Evolutionary conservation across 2,888 invertebrate genomes (phyloP), one percentile per base, ranked within the genome.

Genomic region (Tupiocoris notatus): DNA sequence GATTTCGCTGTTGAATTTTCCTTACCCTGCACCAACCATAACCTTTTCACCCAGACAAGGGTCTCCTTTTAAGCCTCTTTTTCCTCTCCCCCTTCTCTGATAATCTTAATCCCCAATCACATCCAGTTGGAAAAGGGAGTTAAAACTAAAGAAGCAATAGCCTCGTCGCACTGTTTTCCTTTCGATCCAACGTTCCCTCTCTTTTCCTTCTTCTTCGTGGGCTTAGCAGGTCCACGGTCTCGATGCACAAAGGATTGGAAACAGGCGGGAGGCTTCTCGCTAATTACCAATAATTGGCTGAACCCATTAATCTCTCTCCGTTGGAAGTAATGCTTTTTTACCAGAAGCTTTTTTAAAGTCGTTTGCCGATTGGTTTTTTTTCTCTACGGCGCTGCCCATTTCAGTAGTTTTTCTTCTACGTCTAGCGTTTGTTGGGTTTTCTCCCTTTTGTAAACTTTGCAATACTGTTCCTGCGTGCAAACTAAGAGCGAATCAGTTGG

Each of bases 241-340:
- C 39, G 6, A 57, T 17, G 54, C 57, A 67, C 67, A 67, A 67
- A 67, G 56, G 67, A 21, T 22, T n/a, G 22, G 20, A 56, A 67
- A 20, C 54, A 67, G 56, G 56, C 56, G 67, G 21, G 12, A 12
- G 39, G 39, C 39, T 21, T 22, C 54, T 22, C 18, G 67, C 67
- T 67, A 67, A 67, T 67, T 67, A 67, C 57, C 67, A 67, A 67
- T 67, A 67, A 67, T 67, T 67, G 67, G 67, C 57, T 54, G n/a
- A 67, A 67, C 54, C 67, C 67, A 67, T 67, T 67, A 67, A 67
- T 67, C 67, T 67, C 57, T 54, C 7, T 25, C 25, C 21, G 56
- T n/a, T n/a, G 67, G 39, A 67, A 67, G 39, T 39, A 39, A 39
- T 39, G 39, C 39, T 39, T 39, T 39, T 39, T 39, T 12, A 39